Base-by-base conservation (phyloP, 2,888 invertebrate genomes). In the Ichneumoninae sp. region DNA sequence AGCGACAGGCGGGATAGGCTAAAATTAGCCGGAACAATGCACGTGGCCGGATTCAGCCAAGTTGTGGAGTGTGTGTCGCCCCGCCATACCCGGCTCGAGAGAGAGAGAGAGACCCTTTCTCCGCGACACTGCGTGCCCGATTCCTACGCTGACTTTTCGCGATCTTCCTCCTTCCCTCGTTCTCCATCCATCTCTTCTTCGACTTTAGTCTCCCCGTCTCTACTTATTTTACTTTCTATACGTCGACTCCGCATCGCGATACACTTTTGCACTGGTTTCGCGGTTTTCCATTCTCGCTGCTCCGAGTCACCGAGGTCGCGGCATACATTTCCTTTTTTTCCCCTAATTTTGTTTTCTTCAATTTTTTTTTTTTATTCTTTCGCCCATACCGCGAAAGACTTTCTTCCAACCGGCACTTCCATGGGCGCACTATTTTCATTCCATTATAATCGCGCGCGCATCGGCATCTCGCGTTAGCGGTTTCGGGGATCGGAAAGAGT, bases 21-120 rank as follows among this genome's bases (percentile, higher is more conserved):
- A 93, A 93, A 93, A 93, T 93, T 93, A 93, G 91, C 91, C 87
- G 89, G 88, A 93, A 93, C 93, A 93, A 93, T 93, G 92, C 91
- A 90, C 91, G 91, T 90, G 92, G 90, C 90, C 90, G 89, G 91
- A 90, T 92, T 92, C 90, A 90, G 89, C 86, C 89, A 88, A 90
- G 88, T 87, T 88, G 44, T 47, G 89, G 85, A 90, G 88, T 88
- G 87, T 86, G 85, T 86, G 83, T 82, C 71, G 60, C 77, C 80
- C 81, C 68, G 70, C 81, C 86, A 77, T 85, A 86, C 83, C 78
- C 83, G 69, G 80, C 81, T 81, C 80, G 74, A 86, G 74, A 86
- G 30, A 4, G 74, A 86, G 30, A 4, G 30, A 30, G 77, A 79
- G 33, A 50, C 84, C 84, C 82, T 82, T 84, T 84, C 82, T 80